Evolutionary conservation across 2,797 vertebrate genomes (phyloP).

Genomic region (Tauraco hartlaubi): DNA sequence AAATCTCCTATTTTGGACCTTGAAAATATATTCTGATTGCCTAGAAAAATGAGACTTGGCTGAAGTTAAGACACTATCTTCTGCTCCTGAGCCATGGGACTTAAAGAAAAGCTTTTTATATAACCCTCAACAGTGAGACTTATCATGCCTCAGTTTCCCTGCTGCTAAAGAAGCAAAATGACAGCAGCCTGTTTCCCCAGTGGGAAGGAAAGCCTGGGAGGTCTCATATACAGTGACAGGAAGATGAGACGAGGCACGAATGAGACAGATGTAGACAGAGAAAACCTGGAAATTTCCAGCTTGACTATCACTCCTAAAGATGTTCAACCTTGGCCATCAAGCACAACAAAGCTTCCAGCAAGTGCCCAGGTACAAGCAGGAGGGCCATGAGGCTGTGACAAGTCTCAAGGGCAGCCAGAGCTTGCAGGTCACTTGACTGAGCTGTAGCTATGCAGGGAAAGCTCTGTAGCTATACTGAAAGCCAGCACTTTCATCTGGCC

Average conservation of each 20-base stretch:
- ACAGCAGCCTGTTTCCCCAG: not conserved
- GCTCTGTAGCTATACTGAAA: not conserved
- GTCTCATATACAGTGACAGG: not conserved
- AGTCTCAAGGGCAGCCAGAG: constrained; percentile 18
- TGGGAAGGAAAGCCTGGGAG: not conserved
- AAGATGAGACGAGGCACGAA: not conserved
- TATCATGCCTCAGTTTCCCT: not conserved
- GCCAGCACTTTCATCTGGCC: not conserved
- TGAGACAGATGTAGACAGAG: not conserved
- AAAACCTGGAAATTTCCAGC: not conserved
- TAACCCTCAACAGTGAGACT: not conserved
- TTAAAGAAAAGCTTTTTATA: not conserved
- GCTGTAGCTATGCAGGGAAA: not conserved
- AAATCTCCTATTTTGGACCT: not conserved
- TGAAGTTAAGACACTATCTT: not conserved
- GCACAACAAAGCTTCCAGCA: not conserved
- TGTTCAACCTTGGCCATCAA: not conserved
- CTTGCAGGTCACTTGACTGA: not conserved
- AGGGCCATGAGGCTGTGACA: not conserved
- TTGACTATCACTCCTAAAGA: not conserved
- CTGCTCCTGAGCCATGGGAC: not conserved
- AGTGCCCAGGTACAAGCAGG: not conserved
- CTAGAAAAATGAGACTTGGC: not conserved
- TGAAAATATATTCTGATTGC: not conserved
- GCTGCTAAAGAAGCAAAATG: not conserved